Base-by-base conservation (phyloP, 2,797 vertebrate species). In the Tachyglossus aculeatus region DNA sequence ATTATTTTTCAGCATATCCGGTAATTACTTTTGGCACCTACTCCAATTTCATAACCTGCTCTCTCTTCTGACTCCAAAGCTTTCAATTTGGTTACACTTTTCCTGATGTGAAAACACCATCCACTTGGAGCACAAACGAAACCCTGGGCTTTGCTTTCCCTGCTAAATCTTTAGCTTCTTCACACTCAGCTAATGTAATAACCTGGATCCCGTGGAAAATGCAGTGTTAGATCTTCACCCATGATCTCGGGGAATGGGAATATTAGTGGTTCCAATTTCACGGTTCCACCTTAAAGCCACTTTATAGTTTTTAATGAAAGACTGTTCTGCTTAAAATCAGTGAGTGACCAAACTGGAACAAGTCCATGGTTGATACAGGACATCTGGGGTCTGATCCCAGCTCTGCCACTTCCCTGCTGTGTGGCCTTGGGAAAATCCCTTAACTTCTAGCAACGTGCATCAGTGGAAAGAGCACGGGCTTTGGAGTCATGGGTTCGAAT, bases 1-100 rank as follows among this genome's bases (percentile, higher is more conserved):
- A 86, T 71, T 80, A 48, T 79, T 85, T 80, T 82, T 71, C 44
- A 38, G 40, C 51, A 66, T 56, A 77, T 76, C 43, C 71, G 51
- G 53, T 7, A 84, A 83, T 73, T 86, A 86, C 77, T 84, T 82
- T 67, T 71, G 82, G 78, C 43, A 51, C 7, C 40, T 0, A 2
- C 22, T 74, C 27, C 18, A 67, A 24, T 62, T 81, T 72, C 57
- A 60, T 76, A 84, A 78, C 66, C 52, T 68, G 31, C 60, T 80
- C 81, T 81, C 32, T n/a, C n/a, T 62, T 38, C 22, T 57, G 27
- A 53, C 75, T 75, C 5, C 0, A 71, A 70, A 75, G 55, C 58
- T 82, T 81, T 85, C 63, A 7, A 59, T 44, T 47, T 37, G 51
- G 53, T 65, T 83, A 52, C 15, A 57, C 25, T 53, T 38, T 80